These are phyloP conservation scores for Glaucopsyche alexis DNA, from an alignment of 2,888 invertebrate species.

Conservation along the genomic window DNA sequence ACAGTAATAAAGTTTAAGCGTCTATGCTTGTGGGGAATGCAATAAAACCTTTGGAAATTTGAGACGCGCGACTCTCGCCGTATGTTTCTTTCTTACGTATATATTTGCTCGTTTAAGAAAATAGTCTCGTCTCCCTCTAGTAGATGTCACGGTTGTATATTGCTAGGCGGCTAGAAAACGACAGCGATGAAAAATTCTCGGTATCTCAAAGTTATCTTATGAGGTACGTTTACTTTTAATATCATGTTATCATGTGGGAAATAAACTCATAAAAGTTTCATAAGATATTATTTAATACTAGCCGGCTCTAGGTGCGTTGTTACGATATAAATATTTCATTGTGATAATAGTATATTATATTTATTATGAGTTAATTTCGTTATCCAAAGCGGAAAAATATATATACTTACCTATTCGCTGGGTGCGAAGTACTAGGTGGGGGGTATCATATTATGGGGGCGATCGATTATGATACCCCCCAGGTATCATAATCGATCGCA, in stretches of 20 bases:
- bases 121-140: conserved; percentile 63
- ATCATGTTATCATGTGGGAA: conserved; percentile 65
- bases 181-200: conserved; percentile 74
- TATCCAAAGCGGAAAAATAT: too few species aligned
- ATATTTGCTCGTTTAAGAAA: conserved; percentile 54
- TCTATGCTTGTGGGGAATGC: conserved; percentile 77
- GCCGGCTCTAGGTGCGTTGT: background rate
- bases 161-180: conserved; percentile 69
- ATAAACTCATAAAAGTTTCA: conserved; percentile 41
- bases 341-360: too few species aligned
- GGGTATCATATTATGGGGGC: too few species aligned
- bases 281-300: conserved; percentile 31
- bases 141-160: conserved; percentile 71
- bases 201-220: conserved; percentile 75
- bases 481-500: too few species aligned
- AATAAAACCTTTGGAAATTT: conserved; percentile 77
- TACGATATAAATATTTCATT: background rate
- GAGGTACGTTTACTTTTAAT: conserved; percentile 71
- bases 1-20: conserved; percentile 79
- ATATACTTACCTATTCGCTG: too few species aligned
- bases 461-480: too few species aligned
- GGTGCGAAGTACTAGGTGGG: too few species aligned
- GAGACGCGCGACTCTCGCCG: conserved; percentile 61
- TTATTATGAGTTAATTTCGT: too few species aligned
- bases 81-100: conserved; percentile 74